Conservation (phyloP, 1,140 invertebrate species). For the Habropoda laboriosa region DNA sequence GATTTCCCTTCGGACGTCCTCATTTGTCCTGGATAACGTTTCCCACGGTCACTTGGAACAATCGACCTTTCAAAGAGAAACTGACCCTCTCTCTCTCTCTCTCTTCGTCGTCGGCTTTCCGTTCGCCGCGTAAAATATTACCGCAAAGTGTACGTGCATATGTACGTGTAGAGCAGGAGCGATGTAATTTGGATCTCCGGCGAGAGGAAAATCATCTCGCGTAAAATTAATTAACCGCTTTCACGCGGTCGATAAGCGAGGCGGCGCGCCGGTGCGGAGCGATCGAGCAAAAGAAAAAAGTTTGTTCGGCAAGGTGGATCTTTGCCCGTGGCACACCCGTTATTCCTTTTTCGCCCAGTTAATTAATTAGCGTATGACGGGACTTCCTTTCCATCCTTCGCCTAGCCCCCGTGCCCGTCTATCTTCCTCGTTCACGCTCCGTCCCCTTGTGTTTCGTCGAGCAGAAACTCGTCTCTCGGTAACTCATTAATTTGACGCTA, state of each 20-base stretch:
- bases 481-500: slow-evolving; percentile 62
- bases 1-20: slow-evolving; percentile 51
- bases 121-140: neutral
- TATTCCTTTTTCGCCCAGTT: slow-evolving; percentile 39
- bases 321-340: slow-evolving; percentile 8
- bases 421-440: slow-evolving; percentile 10
- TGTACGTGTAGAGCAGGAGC: no score
- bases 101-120: no score
- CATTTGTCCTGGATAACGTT: slow-evolving; percentile 37
- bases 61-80: neutral
- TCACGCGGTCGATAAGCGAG: neutral
- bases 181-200: no score
- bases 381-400: slow-evolving; percentile 17
- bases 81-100: neutral
- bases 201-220: neutral
- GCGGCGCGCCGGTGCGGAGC: no score
- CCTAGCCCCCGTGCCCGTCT: neutral
- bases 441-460: slow-evolving; percentile 35
- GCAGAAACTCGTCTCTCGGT: slow-evolving; percentile 46
- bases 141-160: neutral
- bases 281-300: neutral
- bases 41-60: neutral
- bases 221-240: slow-evolving; percentile 5
- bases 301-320: slow-evolving; percentile 26
- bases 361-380: slow-evolving; percentile 58